Conservation (phyloP, 1,140 invertebrate species). For the Drosophila bifasciata region DNA sequence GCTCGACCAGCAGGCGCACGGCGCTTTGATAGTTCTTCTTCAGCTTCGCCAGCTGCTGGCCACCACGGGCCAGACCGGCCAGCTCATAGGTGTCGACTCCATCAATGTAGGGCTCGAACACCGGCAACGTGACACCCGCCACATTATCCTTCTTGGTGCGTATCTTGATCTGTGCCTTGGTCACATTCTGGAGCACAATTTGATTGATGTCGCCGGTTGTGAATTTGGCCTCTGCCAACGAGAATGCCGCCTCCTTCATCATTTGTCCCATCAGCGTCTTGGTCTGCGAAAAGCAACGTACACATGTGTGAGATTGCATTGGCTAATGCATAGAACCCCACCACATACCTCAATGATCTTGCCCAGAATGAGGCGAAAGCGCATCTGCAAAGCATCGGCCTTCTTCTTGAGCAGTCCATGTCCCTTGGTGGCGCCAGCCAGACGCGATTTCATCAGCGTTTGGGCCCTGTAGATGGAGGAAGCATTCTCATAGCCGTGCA, state of each 20-base stretch:
- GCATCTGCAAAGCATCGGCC: slow-evolving; percentile 98
- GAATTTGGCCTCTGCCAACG: slow-evolving; percentile 99
- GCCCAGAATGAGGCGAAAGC: slow-evolving; percentile 97
- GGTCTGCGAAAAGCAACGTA: slow-evolving; percentile 89
- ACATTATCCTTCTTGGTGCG: slow-evolving; percentile 99
- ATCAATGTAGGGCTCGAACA: slow-evolving; percentile 98
- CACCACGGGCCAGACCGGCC: slow-evolving; percentile 96
- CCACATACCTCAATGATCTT: slow-evolving; percentile 97
- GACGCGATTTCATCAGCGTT: slow-evolving; percentile 93
- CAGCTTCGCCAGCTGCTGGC: slow-evolving; percentile 96
- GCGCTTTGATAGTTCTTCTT: slow-evolving; percentile 98
- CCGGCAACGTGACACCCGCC: slow-evolving; percentile 97
- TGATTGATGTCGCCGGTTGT: slow-evolving; percentile 99
- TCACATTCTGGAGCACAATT: slow-evolving; percentile 99
- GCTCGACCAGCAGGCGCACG: slow-evolving; percentile 95
- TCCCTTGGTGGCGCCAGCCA: slow-evolving; percentile 98
- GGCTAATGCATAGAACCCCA: neutral
- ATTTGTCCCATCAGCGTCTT: slow-evolving; percentile 99
- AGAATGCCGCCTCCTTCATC: slow-evolving; percentile 99
- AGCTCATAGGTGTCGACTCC: slow-evolving; percentile 97
- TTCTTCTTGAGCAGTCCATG: slow-evolving; percentile 99
- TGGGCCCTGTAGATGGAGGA: slow-evolving; percentile 86
- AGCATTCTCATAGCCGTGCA: neutral
- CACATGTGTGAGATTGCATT: slow-evolving; percentile 18
- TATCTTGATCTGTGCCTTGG: slow-evolving; percentile 99